phyloP scores from a whole-genome alignment of 1,140 invertebrate genomes.

The Papilio glaucus region DNA sequence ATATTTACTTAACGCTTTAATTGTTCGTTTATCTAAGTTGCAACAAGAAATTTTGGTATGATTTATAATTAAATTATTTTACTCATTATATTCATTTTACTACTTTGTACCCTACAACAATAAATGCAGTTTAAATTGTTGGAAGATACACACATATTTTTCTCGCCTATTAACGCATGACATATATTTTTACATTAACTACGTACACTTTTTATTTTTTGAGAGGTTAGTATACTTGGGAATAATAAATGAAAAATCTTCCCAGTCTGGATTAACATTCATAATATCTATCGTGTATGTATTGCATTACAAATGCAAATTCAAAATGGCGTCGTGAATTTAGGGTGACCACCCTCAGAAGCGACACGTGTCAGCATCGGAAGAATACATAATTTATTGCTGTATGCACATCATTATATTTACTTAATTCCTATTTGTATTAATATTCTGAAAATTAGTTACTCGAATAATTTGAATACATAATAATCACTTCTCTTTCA shows the following conservation, averaged over 20 bases:
- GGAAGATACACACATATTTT: no score
- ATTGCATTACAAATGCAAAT: conserved; percentile 64
- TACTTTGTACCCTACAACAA: not conserved
- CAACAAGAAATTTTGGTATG: no score
- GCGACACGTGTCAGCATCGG: conserved; percentile 55
- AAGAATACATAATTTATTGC: conserved; percentile 56
- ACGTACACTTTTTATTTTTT: no score
- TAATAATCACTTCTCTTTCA: conserved; percentile 2
- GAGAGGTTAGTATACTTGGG: not conserved
- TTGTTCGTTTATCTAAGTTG: not conserved
- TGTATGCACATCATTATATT: conserved; percentile 14
- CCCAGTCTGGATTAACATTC: conserved; percentile 39
- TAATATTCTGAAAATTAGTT: no score
- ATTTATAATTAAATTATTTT: no score
- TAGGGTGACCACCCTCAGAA: conserved; percentile 68
- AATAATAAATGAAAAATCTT: not conserved
- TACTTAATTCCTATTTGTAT: conserved; percentile 51
- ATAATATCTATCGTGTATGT: conserved; percentile 49
- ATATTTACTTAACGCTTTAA: conserved; percentile 2
- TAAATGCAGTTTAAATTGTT: not conserved
- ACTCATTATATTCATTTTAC: no score
- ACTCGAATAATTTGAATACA: conserved; percentile 7
- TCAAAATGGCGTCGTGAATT: conserved; percentile 64
- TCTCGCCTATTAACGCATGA: no score
- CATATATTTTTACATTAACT: not conserved